Base-by-base conservation (phyloP, 37 sponge, comb jelly and placozoan species). In the Mnemiopsis leidyi region DNA sequence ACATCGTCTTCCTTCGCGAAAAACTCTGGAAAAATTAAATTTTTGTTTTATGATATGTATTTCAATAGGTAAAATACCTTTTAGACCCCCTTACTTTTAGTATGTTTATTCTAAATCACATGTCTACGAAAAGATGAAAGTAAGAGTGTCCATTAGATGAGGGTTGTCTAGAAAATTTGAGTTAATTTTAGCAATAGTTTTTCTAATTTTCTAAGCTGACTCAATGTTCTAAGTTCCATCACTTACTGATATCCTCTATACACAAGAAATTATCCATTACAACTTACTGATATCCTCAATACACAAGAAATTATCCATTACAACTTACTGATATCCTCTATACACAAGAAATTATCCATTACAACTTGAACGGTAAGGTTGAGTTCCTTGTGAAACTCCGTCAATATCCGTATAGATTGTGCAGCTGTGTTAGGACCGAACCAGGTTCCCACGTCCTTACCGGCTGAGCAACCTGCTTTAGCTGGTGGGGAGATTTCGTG, bases 401-500 rank as follows among this genome's bases (percentile, higher is more conserved):
- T 38, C 34, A 98, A 93, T 13, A 39, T 40, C 97, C 94, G 94
- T 48, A 99, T 92, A 16, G 95, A 98, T 26, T 99, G 99, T 2
- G 98, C 97, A 20, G 96, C 95, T 28, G 96, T 99, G 94, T 99
- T 99, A 0, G 99, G 99, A 0, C 99, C 99, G 95, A 96, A 96
- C 99, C 99, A 99, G 34, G 96, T 94, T 26, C 99, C 97, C 0
- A 97, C 90, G 29, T 85, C 90, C 30, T 85, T 85, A 9, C 90
- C 90, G 21, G 90, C 90, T 24, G 90, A 85, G 48, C 90, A 85
- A 18, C 90, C 90, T 39, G 90, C 90, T 25, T 85, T 85, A 18
- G 90, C 90, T 85, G 90, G 20, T 20, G 20, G 68, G 18, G 20
- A 67, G 18, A 20, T 67, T 21, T 67, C 20, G 13, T 67, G 13